Percentiles rank a stretch among this genome's conserved stretches.
Conservation (phyloP, 2,888 invertebrate genomes). For the Hirtodrosophila confusa region DNA sequence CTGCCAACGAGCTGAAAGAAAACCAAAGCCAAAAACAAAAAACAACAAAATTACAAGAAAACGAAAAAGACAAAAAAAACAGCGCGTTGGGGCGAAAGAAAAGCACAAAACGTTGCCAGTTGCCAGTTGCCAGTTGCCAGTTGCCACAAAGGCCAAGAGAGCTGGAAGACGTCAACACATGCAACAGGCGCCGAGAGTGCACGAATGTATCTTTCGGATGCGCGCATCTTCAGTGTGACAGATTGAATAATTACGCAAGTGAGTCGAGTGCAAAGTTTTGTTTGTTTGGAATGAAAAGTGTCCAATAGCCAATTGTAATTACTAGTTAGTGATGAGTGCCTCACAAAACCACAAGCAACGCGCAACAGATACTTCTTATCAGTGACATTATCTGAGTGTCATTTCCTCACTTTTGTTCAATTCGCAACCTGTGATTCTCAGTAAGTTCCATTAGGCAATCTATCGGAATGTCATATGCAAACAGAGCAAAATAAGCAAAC, state of each 20-base stretch:
- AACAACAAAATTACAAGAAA: conserved; percentile 29
- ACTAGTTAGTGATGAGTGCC: conserved; percentile 35
- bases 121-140: too few relatives aligned
- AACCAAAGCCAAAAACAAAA: conserved; percentile 4
- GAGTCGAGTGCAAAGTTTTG: conserved; percentile 43
- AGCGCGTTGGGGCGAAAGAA: conserved; percentile 29
- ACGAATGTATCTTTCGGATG: conserved; percentile 54
- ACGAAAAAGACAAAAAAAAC: conserved; percentile 24
- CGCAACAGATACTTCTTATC: conserved; percentile 29
- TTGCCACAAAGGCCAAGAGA: conserved; percentile 32
- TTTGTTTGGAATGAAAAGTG: conserved; percentile 2
- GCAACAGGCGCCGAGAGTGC: conserved; percentile 11
- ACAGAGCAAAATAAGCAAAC: conserved; percentile 27
- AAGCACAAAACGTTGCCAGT: conserved; percentile 52
- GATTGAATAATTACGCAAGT: conserved; percentile 68
- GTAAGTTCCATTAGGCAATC: conserved; percentile 18
- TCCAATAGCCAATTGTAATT: conserved; percentile 5
- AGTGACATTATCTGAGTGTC: conserved; percentile 18
- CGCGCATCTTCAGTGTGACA: conserved; percentile 47
- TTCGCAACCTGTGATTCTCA: conserved; percentile 26
- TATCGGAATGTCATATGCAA: conserved; percentile 39
- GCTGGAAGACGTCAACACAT: conserved; percentile 45
- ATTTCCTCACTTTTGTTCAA: neutral
- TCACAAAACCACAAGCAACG: neutral
- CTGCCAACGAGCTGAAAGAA: conserved; percentile 33